phyloP scores from a whole-genome alignment of 2,113 vertebrate genomes.

The Tor tambroides region DNA sequence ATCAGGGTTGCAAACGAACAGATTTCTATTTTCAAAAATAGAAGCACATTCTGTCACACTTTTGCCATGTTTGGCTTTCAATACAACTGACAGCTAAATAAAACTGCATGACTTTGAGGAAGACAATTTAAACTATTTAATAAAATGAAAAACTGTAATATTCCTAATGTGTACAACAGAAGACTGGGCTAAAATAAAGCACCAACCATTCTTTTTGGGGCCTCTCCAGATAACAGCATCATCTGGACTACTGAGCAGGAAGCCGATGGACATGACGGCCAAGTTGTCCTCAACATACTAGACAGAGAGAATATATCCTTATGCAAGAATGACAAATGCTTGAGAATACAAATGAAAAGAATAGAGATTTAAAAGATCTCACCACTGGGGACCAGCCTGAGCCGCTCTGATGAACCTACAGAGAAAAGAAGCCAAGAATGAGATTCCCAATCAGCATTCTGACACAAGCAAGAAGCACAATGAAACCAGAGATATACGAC shows the following conservation, averaged over 20 bases:
- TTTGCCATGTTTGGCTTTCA: not conserved
- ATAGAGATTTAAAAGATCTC: slow-evolving; percentile 62
- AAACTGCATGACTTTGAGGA: not conserved
- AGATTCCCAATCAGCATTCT: not conserved
- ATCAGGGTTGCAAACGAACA: not conserved
- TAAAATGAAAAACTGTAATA: not conserved
- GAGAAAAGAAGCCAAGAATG: not conserved
- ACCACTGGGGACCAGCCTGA: slow-evolving; percentile 99
- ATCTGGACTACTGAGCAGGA: slow-evolving; percentile 91
- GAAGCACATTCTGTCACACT: not conserved
- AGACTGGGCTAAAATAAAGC: not conserved
- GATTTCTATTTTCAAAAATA: not conserved
- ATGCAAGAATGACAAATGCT: not conserved
- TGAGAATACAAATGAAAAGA: slow-evolving; percentile 5
- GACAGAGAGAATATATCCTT: slow-evolving; percentile 38
- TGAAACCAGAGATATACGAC: not conserved
- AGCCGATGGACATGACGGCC: slow-evolving; percentile 95
- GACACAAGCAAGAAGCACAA: not conserved
- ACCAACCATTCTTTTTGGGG: slow-evolving; percentile 94
- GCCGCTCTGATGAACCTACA: slow-evolving; percentile 90
- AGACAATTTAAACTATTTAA: not conserved
- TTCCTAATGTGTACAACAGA: not conserved
- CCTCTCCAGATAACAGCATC: slow-evolving; percentile 99
- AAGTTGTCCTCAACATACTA: slow-evolving; percentile 96
- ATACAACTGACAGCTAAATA: not conserved